Evolutionary conservation across 2,888 invertebrate species (phyloP).

Genomic region (Cancer borealis): DNA sequence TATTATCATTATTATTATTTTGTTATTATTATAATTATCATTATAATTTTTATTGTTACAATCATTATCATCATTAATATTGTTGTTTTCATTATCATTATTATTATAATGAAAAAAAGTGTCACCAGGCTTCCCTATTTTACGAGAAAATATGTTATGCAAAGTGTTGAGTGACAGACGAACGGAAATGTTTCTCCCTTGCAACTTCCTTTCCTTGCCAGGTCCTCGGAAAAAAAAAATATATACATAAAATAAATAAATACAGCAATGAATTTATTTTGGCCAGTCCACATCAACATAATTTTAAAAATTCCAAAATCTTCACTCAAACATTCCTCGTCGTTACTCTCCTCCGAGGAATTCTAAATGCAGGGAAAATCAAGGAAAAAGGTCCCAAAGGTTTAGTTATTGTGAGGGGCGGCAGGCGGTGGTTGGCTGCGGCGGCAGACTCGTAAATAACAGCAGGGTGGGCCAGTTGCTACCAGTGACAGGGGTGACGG

Average conservation of each 20-base stretch:
- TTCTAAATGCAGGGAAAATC: slow-evolving; percentile 49
- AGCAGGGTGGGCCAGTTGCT: background rate
- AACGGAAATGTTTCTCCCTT: slow-evolving; percentile 41
- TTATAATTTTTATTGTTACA: background rate
- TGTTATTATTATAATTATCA: background rate
- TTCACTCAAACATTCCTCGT: slow-evolving; percentile 49
- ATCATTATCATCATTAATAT: background rate
- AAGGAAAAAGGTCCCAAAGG: slow-evolving; percentile 32
- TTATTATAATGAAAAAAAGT: background rate
- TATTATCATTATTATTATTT: background rate
- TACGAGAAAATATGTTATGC: background rate
- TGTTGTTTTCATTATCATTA: background rate
- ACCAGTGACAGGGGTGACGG: background rate
- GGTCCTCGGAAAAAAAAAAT: slow-evolving; percentile 15
- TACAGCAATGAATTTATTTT: slow-evolving; percentile 48
- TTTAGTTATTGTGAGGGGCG: slow-evolving; percentile 42
- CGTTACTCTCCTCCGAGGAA: slow-evolving; percentile 48
- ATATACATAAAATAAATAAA: slow-evolving; percentile 37
- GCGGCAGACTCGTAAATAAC: background rate
- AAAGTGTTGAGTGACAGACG: slow-evolving; percentile 33
- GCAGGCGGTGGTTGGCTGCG: background rate
- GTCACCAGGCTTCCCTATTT: background rate
- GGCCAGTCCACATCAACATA: slow-evolving; percentile 50
- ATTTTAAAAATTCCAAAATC: slow-evolving; percentile 48
- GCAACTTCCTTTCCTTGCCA: slow-evolving; percentile 35